Evolutionary conservation across 2,113 vertebrate genomes (phyloP).

Genomic region (Paracanthobrama guichenoti): DNA sequence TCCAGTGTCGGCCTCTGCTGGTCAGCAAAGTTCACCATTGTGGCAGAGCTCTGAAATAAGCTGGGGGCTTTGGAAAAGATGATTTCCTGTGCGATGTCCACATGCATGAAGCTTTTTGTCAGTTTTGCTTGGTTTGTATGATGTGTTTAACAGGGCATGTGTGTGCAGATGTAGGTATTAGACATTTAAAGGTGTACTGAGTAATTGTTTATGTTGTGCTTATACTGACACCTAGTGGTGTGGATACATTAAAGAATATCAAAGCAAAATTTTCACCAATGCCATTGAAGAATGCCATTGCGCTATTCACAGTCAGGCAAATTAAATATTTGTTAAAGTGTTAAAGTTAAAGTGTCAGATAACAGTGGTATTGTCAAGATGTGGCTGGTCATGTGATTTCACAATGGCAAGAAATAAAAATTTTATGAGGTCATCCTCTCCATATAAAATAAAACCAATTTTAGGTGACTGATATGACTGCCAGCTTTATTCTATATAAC

Average conservation of each 20-base stretch:
- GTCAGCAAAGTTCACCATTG: slow-evolving; percentile 10
- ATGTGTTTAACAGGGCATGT: neutral
- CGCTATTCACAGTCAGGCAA: neutral
- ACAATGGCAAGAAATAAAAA: neutral
- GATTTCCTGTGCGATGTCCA: slow-evolving; percentile 11
- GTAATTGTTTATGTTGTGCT: neutral
- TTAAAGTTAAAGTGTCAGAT: neutral
- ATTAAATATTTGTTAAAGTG: neutral
- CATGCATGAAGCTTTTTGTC: slow-evolving; percentile 36
- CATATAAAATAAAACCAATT: neutral
- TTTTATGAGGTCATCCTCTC: neutral
- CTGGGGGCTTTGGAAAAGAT: neutral
- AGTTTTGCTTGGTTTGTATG: slow-evolving; percentile 1
- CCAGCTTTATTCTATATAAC: neutral
- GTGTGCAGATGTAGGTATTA: slow-evolving; percentile 1
- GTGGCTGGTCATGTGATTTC: neutral
- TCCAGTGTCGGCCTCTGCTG: slow-evolving; percentile 17
- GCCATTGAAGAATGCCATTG: neutral
- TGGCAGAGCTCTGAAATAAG: slow-evolving; percentile 13
- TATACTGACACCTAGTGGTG: slow-evolving; percentile 4
- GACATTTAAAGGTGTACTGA: slow-evolving; percentile 10
- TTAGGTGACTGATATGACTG: neutral
- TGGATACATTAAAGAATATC: neutral
- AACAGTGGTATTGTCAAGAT: neutral
- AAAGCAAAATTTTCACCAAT: neutral